These are phyloP conservation scores for Sebastes itinus DNA, from an alignment of 2,797 vertebrate species.

Conservation along the genomic window DNA sequence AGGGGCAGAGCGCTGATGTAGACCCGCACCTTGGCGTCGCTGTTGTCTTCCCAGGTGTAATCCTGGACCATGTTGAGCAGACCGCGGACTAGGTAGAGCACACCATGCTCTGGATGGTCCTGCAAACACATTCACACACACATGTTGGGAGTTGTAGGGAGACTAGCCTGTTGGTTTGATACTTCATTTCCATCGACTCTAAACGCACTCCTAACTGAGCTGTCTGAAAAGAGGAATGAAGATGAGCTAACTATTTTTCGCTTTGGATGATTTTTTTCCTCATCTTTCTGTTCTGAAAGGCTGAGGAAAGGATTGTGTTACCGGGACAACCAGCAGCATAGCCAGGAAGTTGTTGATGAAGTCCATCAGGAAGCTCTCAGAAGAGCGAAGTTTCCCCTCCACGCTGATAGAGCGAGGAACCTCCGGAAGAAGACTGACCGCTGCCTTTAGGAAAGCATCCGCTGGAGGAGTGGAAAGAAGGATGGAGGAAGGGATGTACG, in stretches of 20 bases:
- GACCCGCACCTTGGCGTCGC: slow-evolving; percentile 91
- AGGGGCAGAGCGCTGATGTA: slow-evolving; percentile 92
- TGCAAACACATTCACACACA: slow-evolving; percentile 55
- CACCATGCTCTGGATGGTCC: slow-evolving; percentile 97
- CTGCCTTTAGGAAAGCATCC: slow-evolving; percentile 95
- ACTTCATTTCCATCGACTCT: background rate
- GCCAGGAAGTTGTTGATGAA: slow-evolving; percentile 96
- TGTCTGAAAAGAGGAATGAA: background rate
- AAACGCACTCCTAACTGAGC: background rate
- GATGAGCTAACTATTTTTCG: background rate
- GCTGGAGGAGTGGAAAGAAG: slow-evolving; percentile 76
- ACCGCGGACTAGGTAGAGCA: slow-evolving; percentile 93
- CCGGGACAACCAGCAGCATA: slow-evolving; percentile 92
- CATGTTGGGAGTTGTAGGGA: background rate
- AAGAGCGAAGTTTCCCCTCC: slow-evolving; percentile 93
- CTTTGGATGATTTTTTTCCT: background rate
- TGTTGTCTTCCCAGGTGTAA: slow-evolving; percentile 96
- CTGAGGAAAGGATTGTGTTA: slow-evolving; percentile 52
- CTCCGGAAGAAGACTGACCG: slow-evolving; percentile 91
- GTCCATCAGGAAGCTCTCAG: slow-evolving; percentile 92
- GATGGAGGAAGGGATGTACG: background rate
- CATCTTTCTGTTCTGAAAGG: background rate
- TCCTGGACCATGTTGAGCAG: slow-evolving; percentile 97
- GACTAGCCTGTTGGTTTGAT: background rate
- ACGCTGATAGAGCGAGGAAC: slow-evolving; percentile 92